Base-by-base conservation (phyloP, 2,113 vertebrate genomes). In the Pampusana beccarii region DNA sequence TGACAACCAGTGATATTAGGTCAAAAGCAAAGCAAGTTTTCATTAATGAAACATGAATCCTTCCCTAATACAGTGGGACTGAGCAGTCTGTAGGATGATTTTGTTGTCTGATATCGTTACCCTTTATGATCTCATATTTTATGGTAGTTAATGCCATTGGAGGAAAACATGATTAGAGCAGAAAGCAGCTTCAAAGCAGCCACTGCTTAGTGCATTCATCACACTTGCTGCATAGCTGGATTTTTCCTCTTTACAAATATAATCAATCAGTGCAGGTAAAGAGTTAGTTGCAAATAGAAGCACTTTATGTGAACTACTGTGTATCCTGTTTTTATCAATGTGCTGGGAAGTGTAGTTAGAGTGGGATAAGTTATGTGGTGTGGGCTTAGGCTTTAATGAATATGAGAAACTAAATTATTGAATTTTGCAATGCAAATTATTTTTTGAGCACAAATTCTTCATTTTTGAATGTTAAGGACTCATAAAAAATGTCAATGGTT, bases 371-470 rank as follows among this genome's bases (percentile, higher is more conserved):
- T 98, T 98, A 98, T 98, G 97, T 97, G 96, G 95, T 98, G 97
- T 98, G 93, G 97, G 97, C 97, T 97, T 96, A 97, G 96, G 97
- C 97, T 96, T 98, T 98, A 98, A 98, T 97, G 98, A 98, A 98
- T 98, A 98, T 96, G 97, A 98, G 98, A 98, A 98, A 97, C 97
- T 98, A 98, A 98, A 98, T 98, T 98, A 98, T 97, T 97, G 97
- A 95, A 95, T 98, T 98, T 98, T 98, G 98, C 97, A 98, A 98
- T 98, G 98, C 98, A 98, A 98, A 98, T 98, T 98, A 96, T 98
- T 97, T 97, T 98, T 98, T 96, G 97, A 98, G 97, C 96, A 97
- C 98, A 98, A 98, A 98, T 98, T 98, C 98, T 97, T 98, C 98
- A 98, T 97, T 98, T 98, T 97, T 97, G 98, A 98, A 98, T 98